Evolutionary conservation across 1,140 invertebrate species (phyloP).

Genomic region (Drosophila miranda): DNA sequence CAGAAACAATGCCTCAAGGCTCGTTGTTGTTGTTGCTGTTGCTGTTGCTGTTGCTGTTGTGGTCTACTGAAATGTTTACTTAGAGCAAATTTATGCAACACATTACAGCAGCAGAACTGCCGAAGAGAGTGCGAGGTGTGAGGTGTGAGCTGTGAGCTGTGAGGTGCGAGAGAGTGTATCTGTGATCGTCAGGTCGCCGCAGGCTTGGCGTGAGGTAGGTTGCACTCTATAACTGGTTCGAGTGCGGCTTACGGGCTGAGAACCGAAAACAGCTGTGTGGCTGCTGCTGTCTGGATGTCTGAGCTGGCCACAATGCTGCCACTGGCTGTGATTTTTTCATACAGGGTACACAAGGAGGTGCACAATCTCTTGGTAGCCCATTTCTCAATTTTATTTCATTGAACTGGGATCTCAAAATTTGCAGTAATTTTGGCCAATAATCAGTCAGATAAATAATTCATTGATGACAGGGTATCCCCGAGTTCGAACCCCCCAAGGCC

Average conservation of each 20-base stretch:
- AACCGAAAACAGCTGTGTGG: conserved; percentile 52
- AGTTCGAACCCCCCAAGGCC: not conserved
- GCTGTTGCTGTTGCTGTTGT: conserved; percentile 31
- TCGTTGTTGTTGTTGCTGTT: conserved; percentile 55
- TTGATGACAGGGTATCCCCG: conserved; percentile 5
- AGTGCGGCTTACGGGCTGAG: conserved; percentile 18
- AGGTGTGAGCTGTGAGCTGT: not conserved
- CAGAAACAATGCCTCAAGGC: conserved; percentile 72
- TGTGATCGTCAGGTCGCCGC: conserved; percentile 4
- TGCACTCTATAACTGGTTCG: conserved; percentile 53
- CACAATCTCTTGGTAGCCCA: not conserved
- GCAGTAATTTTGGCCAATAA: too few species aligned
- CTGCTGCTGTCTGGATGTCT: conserved; percentile 59
- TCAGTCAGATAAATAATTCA: too few species aligned
- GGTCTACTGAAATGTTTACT: conserved; percentile 70
- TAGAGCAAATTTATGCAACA: conserved; percentile 70
- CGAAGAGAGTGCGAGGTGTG: not conserved
- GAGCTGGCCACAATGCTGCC: conserved; percentile 61
- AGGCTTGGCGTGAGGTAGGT: conserved; percentile 72
- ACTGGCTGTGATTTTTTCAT: conserved; percentile 41
- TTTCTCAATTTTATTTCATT: too few species aligned
- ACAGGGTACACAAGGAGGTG: not conserved
- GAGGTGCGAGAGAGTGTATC: conserved; percentile 23
- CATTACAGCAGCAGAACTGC: conserved; percentile 34
- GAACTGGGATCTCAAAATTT: too few species aligned